Base-by-base conservation (phyloP, 92 coral and sea anemone genomes). In the Plumapathes pennacea region DNA sequence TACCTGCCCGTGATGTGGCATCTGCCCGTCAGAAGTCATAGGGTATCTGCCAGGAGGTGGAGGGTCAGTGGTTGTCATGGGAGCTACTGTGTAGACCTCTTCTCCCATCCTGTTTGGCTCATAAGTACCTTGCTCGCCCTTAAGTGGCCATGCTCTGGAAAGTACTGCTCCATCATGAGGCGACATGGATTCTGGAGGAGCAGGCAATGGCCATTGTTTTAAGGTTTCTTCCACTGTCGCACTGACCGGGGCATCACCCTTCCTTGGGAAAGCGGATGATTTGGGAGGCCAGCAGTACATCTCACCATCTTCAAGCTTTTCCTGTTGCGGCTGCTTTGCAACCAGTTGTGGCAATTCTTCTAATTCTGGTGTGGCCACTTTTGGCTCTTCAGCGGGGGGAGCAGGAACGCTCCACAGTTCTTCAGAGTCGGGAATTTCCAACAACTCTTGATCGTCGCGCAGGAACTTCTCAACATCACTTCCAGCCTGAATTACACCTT, bases 261-360 rank as follows among this genome's bases (percentile, higher is more conserved):
- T 54, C 11, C 40, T 42, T 30, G 42, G 34, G 32, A 40, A 47
- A 20, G 69, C 82, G 12, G 97, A 63, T 10, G 95, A 77, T 44
- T 74, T 82, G 3, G 97, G 97, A 20, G 97, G 97, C 97, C 97
- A 90, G 32, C 89, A 77, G 45, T 90, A 87, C 51, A 90, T 75
- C 7, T 34, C 67, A 49, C 69, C 94, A 44, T 85, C 97, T 15
- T 68, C 73, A 12, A 30, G 46, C 19, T 49, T 49, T 52, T 9
- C 15, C n/a, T 22, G 17, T 10, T 8, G 9, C 20, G 61, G 19
- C 19, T 18, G 29, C 9, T 67, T 57, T 22, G 58, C 22, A 29
- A 30, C 14, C 2, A 40, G 20, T 12, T 19, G 32, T 31, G 43
- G 25, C 44, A 15, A 29, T 10, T 42, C 59, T 29, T 41, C 77